Percentiles rank a stretch among this genome's conserved stretches.
phyloP scores from a whole-genome alignment of 2,797 vertebrate genomes.

The Pangasius sanitwongsei region DNA sequence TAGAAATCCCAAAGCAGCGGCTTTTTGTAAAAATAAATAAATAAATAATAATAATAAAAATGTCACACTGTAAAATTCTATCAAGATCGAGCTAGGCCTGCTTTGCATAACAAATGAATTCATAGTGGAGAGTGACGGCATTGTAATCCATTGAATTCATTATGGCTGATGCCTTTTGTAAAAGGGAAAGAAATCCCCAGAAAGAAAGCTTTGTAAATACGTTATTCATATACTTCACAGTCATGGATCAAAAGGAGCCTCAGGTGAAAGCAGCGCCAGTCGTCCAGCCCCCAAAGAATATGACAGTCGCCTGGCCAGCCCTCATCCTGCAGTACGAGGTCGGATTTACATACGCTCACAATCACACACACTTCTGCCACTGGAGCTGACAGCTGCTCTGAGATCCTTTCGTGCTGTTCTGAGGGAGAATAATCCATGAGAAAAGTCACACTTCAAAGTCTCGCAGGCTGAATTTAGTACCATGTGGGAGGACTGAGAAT shows the following conservation, averaged over 20 bases:
- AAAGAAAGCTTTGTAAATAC: not conserved
- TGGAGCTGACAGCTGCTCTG: not conserved
- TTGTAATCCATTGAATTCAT: not conserved
- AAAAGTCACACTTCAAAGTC: slow-evolving; percentile 17
- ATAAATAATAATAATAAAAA: not conserved
- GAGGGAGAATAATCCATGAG: not conserved
- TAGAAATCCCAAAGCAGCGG: not conserved
- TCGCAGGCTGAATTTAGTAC: slow-evolving; percentile 33
- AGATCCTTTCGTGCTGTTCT: not conserved
- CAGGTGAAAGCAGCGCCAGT: slow-evolving; percentile 52
- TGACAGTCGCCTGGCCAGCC: slow-evolving; percentile 33
- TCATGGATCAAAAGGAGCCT: slow-evolving; percentile 60
- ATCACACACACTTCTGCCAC: not conserved
- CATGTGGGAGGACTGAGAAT: slow-evolving; percentile 31
- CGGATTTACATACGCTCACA: slow-evolving; percentile 61
- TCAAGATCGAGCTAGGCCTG: not conserved
- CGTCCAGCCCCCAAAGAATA: slow-evolving; percentile 61
- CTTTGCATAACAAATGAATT: slow-evolving; percentile 10
- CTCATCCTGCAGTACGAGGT: slow-evolving; percentile 67
- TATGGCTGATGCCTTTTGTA: not conserved
- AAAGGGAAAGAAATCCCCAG: not conserved
- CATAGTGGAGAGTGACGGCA: not conserved
- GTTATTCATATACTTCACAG: slow-evolving; percentile 42
- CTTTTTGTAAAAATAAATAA: not conserved
- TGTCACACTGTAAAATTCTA: not conserved